Evolutionary conservation across 2,113 vertebrate species (phyloP).

Genomic region (Coregonus clupeaformis): DNA sequence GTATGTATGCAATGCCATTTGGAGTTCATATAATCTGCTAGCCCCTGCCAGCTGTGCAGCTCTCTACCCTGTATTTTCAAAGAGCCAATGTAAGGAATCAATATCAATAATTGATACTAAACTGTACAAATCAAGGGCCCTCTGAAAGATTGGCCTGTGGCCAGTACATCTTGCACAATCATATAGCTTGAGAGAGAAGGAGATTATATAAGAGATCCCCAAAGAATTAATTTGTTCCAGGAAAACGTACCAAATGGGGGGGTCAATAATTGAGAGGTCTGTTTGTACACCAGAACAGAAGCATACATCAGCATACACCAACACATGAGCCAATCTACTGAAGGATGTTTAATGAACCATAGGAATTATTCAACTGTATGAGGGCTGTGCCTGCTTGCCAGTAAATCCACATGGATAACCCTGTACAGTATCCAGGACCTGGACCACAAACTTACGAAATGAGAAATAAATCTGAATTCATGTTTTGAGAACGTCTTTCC

Average conservation of each 20-base stretch:
- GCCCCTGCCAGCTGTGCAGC: too few species aligned
- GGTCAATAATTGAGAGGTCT: constrained; percentile 49
- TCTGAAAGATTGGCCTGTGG: constrained; percentile 27
- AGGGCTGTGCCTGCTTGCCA: constrained; percentile 39
- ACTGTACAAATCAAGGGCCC: constrained; percentile 20
- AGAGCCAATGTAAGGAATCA: constrained; percentile 13
- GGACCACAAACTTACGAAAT: background rate
- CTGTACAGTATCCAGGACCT: constrained; percentile 11
- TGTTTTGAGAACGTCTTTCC: background rate
- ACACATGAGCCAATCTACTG: constrained; percentile 29
- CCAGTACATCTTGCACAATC: constrained; percentile 8
- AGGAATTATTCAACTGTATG: constrained; percentile 34
- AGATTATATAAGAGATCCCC: constrained; percentile 21
- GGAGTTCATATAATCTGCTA: background rate
- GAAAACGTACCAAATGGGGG: constrained; percentile 37
- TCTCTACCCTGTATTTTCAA: background rate
- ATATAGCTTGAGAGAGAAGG: constrained; percentile 26
- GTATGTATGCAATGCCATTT: background rate
- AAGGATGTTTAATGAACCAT: constrained; percentile 23
- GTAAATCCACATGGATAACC: constrained; percentile 47
- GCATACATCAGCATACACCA: constrained; percentile 50
- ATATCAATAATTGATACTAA: constrained; percentile 4
- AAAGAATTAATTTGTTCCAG: constrained; percentile 42
- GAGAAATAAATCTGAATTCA: too few species aligned
- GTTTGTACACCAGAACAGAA: constrained; percentile 36